Base-by-base conservation (phyloP, 23 tunicate genomes). In the Oikopleura vanhoeffeni region DNA sequence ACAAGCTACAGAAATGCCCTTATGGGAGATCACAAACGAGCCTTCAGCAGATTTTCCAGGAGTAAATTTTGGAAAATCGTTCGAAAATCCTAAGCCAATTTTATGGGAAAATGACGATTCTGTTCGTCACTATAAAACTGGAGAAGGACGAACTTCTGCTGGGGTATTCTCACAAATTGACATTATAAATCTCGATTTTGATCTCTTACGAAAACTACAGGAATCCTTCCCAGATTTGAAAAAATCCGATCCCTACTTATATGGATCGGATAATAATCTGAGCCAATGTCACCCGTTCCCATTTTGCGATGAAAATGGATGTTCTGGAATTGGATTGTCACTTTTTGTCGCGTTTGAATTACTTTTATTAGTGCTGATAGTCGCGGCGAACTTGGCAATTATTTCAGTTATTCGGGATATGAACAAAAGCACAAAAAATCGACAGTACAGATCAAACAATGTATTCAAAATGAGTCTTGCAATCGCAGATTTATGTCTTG, bases 361-460 rank as follows among this genome's bases (percentile, higher is more conserved):
- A 2, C 32, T 71, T 2, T 71, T 71, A 32, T 32, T 71, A 4
- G 35, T 71, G 34, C 79, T 71, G 2, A 71, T 71, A 18, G 79
- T 71, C 36, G 35, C 35, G 3, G 35, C 34, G 3, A 71, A 71
- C 32, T 2, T 71, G 2, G 35, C 79, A 30, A 71, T 71, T 32
- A 71, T 71, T 71, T 71, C 79, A 33, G 79, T 71, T 30, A 71
- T 71, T 71, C 35, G 27, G 2, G 79, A 71, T 71, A 28, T 71
- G 38, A 71, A 71, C 79, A 71, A 71, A 24, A 13, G 3, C 3
- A 13, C 79, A 28, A 71, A 30, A 71, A 71, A 71, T 71, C 27
- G 79, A 71, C 27, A 30, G 79, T 71, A 71, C 32, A 18, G 79
- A 2, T 71, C 79, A 3, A 30, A 18, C 2, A 71, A 71, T 30